phyloP scores from a whole-genome alignment of 2,113 vertebrate genomes.

The zebrafish (Danio rerio) region DNA sequence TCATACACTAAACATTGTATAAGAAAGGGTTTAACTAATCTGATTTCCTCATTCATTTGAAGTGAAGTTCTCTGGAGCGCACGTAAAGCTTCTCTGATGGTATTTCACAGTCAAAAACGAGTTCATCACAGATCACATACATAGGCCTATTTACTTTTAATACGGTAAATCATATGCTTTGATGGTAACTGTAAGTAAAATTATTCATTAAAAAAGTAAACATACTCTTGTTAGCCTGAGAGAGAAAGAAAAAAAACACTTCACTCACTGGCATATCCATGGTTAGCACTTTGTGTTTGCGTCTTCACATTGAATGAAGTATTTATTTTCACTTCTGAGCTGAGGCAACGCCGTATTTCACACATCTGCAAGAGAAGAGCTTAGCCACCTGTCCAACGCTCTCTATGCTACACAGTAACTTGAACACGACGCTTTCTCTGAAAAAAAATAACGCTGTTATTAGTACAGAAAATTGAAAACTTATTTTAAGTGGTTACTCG shows the following conservation, averaged over 20 bases:
- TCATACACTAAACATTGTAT: no score
- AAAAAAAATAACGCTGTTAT: not conserved
- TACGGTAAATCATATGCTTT: no score
- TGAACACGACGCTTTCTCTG: not conserved
- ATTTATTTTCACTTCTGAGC: not conserved
- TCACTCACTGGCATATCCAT: slow-evolving; percentile 13
- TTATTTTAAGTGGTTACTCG: not conserved
- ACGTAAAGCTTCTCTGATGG: no score
- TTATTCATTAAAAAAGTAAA: no score
- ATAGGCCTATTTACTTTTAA: no score
- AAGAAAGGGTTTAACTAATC: no score
- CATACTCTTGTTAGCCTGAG: no score
- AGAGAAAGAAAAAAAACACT: not conserved
- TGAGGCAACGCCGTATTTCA: not conserved
- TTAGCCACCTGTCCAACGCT: not conserved
- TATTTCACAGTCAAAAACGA: no score
- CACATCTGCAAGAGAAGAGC: not conserved
- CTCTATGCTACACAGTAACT: not conserved
- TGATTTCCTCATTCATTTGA: no score
- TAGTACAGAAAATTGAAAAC: not conserved
- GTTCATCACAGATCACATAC: no score
- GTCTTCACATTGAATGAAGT: not conserved
- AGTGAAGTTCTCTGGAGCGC: no score
- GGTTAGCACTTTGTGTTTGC: not conserved
- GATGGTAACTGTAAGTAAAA: no score